Percentiles rank a stretch among this genome's conserved stretches.
Evolutionary conservation across 2,888 invertebrate genomes (phyloP).

Genomic region (Sericinus montela): DNA sequence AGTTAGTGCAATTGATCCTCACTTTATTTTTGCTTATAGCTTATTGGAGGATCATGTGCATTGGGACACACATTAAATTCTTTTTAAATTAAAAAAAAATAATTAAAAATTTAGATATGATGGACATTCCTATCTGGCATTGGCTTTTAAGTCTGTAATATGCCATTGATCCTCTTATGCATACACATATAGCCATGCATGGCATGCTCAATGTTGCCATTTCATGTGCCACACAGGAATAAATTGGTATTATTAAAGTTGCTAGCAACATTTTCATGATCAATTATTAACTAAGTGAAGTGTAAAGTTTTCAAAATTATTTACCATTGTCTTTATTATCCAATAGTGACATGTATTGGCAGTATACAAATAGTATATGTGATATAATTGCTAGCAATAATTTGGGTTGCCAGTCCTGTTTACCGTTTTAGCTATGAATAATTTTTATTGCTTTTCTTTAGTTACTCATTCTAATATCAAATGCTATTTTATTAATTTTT

Average conservation of each 20-base stretch:
- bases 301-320: too few relatives aligned
- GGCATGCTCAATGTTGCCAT: conserved; percentile 40
- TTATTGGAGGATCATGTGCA: conserved; percentile 14
- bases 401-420: conserved; percentile 46
- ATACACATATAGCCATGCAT: conserved; percentile 22
- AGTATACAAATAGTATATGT: not conserved
- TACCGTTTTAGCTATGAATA: not conserved
- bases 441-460: not conserved
- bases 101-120: too few relatives aligned
- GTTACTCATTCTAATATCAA: not conserved
- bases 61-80: not conserved
- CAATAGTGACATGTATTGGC: conserved; percentile 5
- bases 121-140: not conserved
- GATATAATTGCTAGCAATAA: conserved; percentile 49
- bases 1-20: conserved; percentile 1
- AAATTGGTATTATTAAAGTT: conserved; percentile 21
- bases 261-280: conserved; percentile 27
- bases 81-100: too few relatives aligned
- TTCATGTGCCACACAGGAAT: conserved; percentile 54
- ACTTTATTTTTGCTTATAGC: not conserved
- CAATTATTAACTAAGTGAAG: too few relatives aligned
- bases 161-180: conserved; percentile 37
- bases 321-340: conserved; percentile 12
- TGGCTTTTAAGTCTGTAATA: not conserved
- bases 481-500: too few relatives aligned